Conservation (phyloP, 2,113 vertebrate genomes). For the Corythaixoides concolor region DNA sequence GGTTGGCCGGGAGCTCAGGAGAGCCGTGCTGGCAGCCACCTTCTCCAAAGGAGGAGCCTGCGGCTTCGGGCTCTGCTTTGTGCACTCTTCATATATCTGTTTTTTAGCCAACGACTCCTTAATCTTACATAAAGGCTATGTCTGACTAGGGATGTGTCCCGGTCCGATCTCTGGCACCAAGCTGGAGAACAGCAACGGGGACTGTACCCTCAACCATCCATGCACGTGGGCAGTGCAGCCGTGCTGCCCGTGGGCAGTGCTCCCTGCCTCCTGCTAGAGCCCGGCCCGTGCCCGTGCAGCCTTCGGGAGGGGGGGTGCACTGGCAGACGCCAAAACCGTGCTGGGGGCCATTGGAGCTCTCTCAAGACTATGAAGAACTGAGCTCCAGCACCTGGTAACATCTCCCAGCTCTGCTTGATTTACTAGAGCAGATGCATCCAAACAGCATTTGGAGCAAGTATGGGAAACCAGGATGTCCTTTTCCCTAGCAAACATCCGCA, state of each 20-base stretch:
- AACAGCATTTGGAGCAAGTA: not conserved
- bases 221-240: not conserved
- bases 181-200: not conserved
- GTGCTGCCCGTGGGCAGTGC: not conserved
- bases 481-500: not conserved
- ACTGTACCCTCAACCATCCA: not conserved
- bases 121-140: not conserved
- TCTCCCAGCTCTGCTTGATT: not conserved
- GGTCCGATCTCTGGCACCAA: accelerated
- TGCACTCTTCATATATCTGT: not conserved
- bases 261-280: not conserved
- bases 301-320: accelerated
- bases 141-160: not conserved
- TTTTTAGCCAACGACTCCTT: not conserved
- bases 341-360: not conserved
- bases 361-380: not conserved
- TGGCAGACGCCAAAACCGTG: not conserved
- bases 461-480: accelerated
- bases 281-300: not conserved
- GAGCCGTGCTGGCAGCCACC: not conserved
- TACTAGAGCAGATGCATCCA: not conserved
- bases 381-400: not conserved
- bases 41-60: not conserved
- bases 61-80: not conserved
- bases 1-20: not conserved